A percentile compares a stretch with the other conserved stretches of the same genome.
These are phyloP conservation scores for Andrena flavipes DNA, from an alignment of 2,888 invertebrate species.

Conservation along the genomic window DNA sequence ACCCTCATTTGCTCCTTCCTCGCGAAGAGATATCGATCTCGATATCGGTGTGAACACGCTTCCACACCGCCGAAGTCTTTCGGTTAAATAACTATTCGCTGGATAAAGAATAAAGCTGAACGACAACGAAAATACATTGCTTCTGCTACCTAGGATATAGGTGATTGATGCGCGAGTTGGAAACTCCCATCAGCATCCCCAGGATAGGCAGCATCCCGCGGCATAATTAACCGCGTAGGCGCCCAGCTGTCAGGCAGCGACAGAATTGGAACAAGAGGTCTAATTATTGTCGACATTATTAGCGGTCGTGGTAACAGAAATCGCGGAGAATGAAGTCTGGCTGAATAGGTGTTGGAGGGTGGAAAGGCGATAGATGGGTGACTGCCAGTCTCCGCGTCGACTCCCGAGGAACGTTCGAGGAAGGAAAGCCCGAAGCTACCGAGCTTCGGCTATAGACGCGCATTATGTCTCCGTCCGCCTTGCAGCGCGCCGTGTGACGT, in stretches of 20 bases:
- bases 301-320: constrained; percentile 60
- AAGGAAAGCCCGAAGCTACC: constrained; percentile 62
- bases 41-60: constrained; percentile 14
- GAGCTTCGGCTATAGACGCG: constrained; percentile 71
- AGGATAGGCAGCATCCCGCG: neutral
- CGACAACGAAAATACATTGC: neutral
- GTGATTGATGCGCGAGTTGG: neutral
- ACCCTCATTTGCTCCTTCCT: constrained; percentile 77
- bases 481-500: constrained; percentile 82
- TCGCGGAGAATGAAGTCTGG: constrained; percentile 62
- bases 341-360: constrained; percentile 74
- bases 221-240: constrained; percentile 15
- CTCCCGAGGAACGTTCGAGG: constrained; percentile 55
- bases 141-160: neutral
- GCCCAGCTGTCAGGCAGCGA: constrained; percentile 14
- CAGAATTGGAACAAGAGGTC: constrained; percentile 63
- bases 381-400: constrained; percentile 55
- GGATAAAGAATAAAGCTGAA: neutral
- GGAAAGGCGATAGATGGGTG: constrained; percentile 76
- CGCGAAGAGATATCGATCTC: constrained; percentile 66
- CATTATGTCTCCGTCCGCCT: constrained; percentile 82
- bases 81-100: neutral
- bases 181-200: neutral
- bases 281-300: constrained; percentile 74
- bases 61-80: neutral